Evolutionary conservation across 2,888 invertebrate genomes (phyloP).

Genomic region (Eupithecia centaureata): DNA sequence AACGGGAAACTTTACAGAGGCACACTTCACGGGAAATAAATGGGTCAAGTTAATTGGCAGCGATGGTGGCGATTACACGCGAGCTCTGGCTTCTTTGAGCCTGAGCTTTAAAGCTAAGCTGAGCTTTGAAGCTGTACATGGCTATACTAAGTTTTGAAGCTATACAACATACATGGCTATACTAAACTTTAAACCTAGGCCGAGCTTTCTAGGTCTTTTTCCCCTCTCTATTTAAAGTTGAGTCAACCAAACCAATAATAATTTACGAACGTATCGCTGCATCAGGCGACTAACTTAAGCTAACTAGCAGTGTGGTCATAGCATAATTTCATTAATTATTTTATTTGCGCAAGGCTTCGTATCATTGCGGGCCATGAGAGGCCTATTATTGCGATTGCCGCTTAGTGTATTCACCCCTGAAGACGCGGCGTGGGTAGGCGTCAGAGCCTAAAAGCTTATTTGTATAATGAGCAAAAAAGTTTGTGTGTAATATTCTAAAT

Average conservation of each 20-base stretch:
- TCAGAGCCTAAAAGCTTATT: no score
- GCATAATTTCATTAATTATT: no score
- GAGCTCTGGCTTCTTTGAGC: slow-evolving; percentile 7
- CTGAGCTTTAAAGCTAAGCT: slow-evolving; percentile 1
- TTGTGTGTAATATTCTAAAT: neutral
- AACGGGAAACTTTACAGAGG: slow-evolving; percentile 8
- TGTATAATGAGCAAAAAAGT: no score
- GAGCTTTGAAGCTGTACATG: no score
- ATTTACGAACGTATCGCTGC: neutral
- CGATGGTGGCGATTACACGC: slow-evolving; percentile 12
- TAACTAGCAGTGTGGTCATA: no score
- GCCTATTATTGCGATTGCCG: no score
- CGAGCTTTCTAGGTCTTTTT: neutral
- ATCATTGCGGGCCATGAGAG: no score
- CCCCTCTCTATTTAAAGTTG: neutral
- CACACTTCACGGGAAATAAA: slow-evolving; percentile 14
- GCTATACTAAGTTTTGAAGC: no score
- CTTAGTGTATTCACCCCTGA: no score
- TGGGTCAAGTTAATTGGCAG: slow-evolving; percentile 24
- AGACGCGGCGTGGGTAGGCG: no score
- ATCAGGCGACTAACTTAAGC: neutral
- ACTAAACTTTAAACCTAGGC: neutral
- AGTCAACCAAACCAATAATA: neutral
- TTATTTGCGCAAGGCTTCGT: no score
- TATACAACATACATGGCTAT: no score